Base-by-base conservation (phyloP, 2,888 invertebrate species). In the Drosophila helvetica region DNA sequence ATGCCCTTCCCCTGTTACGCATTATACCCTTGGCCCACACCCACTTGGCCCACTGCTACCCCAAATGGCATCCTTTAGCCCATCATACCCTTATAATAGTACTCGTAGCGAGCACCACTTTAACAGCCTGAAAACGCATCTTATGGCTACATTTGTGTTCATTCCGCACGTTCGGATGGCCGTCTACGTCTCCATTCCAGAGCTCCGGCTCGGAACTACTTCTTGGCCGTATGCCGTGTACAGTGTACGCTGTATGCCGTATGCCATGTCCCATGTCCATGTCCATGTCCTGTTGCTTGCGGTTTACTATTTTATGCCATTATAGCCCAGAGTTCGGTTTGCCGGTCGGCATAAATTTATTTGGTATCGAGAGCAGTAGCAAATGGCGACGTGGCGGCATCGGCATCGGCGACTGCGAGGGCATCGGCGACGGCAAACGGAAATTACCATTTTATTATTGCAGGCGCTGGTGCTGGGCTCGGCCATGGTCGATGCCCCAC, bases 381-480 rank as follows among this genome's bases (percentile, higher is more conserved):
- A 22, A 38, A 7, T 38, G 38, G 38, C 38, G 38, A 30, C 6
- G 9, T 30, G 30, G 10, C 51, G 64, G 38, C 50, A 57, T 43
- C n/a, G 43, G 43, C 52, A 58, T 43, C 54, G 51, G 60, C 58
- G 42, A 15, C 27, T 17, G 7, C 22, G 60, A 8, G 46, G 66
- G 45, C 52, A 58, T 38, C 66, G 72, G 42, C 48, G 72, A 54
- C 52, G 56, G 64, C 63, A 68, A 73, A 79, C 84, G 83, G 84
- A 85, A 85, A 85, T 85, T 88, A 83, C 80, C 88, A 85, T 85
- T 85, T 85, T 85, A 85, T 85, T 88, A 88, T 78, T 88, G 83
- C 75, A 75, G 72, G 60, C 83, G 58, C 46, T 66, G 46, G 45
- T 3, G 15, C 15, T 6, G 38, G 38, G 38, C 38, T 38, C 15